These are phyloP conservation scores for Orchesella flavescens DNA, from an alignment of 2,888 invertebrate species.

Conservation along the genomic window DNA sequence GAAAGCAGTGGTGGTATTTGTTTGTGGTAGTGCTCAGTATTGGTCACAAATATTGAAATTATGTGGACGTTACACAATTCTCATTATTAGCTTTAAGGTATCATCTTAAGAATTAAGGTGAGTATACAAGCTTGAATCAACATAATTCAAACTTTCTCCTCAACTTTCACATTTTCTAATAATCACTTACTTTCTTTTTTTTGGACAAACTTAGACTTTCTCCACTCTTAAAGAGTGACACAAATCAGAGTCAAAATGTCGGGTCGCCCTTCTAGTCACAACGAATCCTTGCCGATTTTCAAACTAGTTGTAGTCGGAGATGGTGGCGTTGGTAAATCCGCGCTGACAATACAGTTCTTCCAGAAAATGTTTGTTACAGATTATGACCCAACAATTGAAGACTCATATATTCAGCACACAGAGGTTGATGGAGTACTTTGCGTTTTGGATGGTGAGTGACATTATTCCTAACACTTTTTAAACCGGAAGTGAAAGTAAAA, in stretches of 20 bases:
- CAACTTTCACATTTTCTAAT: background rate
- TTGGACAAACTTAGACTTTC: background rate
- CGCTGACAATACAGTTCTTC: conserved; percentile 97
- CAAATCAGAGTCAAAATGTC: conserved; percentile 28
- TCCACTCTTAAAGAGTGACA: background rate
- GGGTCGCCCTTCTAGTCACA: conserved; percentile 61
- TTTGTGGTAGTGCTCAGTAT: background rate
- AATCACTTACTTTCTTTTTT: background rate
- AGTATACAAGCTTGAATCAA: background rate
- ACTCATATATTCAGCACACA: conserved; percentile 94
- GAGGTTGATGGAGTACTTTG: conserved; percentile 95
- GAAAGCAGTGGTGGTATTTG: background rate
- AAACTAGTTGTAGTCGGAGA: conserved; percentile 95
- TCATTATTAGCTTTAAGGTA: conserved; percentile 6
- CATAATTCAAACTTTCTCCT: too few species aligned
- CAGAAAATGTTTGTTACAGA: conserved; percentile 95
- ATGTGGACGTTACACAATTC: background rate
- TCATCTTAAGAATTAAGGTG: conserved; percentile 8
- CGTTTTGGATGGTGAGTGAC: conserved; percentile 84
- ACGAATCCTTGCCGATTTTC: conserved; percentile 77
- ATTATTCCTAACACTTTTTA: too few species aligned
- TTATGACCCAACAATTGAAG: conserved; percentile 96
- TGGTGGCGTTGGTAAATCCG: conserved; percentile 95
- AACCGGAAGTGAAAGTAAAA: too few species aligned
- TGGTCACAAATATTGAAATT: background rate